These are phyloP conservation scores for Epinotia ramella DNA, from an alignment of 2,888 invertebrate genomes.

Conservation along the genomic window DNA sequence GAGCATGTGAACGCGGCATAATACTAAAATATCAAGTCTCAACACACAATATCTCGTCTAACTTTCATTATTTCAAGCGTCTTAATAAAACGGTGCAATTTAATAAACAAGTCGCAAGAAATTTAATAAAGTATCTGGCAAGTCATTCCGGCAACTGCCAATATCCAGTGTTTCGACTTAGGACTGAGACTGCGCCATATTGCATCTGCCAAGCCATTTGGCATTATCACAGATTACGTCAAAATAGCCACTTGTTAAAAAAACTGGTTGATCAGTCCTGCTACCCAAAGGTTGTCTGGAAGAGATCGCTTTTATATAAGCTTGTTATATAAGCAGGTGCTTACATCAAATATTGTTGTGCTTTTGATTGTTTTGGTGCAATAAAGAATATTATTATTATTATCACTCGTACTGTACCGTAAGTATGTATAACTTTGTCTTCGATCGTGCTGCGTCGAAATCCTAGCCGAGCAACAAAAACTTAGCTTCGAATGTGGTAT, in stretches of 20 bases:
- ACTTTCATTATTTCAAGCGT: neutral
- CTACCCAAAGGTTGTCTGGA: too few relatives aligned
- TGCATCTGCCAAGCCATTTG: slow-evolving; percentile 34
- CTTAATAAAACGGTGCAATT: slow-evolving; percentile 21
- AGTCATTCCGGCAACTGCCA: slow-evolving; percentile 32
- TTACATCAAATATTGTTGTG: too few relatives aligned
- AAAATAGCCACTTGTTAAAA: neutral
- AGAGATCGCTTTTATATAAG: too few relatives aligned
- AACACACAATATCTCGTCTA: neutral
- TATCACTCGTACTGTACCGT: too few relatives aligned
- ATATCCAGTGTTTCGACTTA: slow-evolving; percentile 34
- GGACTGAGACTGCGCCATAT: slow-evolving; percentile 17
- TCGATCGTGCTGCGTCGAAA: too few relatives aligned
- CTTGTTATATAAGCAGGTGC: too few relatives aligned
- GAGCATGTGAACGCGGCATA: too few relatives aligned
- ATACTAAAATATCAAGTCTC: neutral
- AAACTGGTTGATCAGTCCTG: neutral
- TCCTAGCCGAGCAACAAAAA: too few relatives aligned
- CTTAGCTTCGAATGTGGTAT: too few relatives aligned
- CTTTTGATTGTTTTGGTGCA: too few relatives aligned
- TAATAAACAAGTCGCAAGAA: slow-evolving; percentile 26
- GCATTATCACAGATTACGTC: slow-evolving; percentile 17
- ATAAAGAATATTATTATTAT: too few relatives aligned
- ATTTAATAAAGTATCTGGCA: slow-evolving; percentile 39
- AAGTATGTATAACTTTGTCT: too few relatives aligned